phyloP scores from a whole-genome alignment of 2,797 vertebrate genomes.

The Ctenochaetus hawaiiensis region DNA sequence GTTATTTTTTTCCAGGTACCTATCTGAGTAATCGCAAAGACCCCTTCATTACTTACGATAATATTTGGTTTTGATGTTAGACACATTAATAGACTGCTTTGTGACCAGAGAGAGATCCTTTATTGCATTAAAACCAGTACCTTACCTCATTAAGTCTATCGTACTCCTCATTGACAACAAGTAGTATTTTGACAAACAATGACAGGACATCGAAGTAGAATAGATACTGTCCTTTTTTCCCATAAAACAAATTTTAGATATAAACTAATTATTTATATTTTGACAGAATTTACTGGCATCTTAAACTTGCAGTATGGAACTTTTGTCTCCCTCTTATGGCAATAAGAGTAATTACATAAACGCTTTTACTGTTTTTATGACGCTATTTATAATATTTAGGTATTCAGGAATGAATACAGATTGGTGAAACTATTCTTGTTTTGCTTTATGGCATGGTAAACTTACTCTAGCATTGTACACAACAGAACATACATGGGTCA shows the following conservation, averaged over 20 bases:
- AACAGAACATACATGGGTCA: no score
- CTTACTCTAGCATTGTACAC: no score
- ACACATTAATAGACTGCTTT: no score
- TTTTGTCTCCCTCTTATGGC: no score
- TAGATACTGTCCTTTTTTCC: background rate
- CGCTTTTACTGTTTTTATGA: no score
- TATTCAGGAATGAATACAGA: no score
- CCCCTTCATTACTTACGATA: background rate
- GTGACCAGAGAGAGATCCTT: background rate
- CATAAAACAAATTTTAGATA: background rate
- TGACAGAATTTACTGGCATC: background rate
- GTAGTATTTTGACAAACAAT: background rate
- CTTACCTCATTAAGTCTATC: background rate
- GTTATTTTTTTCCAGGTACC: slow-evolving; percentile 23
- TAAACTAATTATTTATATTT: background rate
- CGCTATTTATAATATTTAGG: no score
- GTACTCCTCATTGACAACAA: background rate
- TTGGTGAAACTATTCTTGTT: no score
- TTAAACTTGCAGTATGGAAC: background rate
- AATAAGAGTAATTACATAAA: no score
- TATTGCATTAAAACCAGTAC: background rate
- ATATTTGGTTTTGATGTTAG: no score
- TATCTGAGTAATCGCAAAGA: slow-evolving; percentile 38
- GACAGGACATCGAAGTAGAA: background rate
- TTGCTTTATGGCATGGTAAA: no score